These are phyloP conservation scores for Heteromormyrus szaboi DNA, from an alignment of 2,797 vertebrate species.

Conservation along the genomic window DNA sequence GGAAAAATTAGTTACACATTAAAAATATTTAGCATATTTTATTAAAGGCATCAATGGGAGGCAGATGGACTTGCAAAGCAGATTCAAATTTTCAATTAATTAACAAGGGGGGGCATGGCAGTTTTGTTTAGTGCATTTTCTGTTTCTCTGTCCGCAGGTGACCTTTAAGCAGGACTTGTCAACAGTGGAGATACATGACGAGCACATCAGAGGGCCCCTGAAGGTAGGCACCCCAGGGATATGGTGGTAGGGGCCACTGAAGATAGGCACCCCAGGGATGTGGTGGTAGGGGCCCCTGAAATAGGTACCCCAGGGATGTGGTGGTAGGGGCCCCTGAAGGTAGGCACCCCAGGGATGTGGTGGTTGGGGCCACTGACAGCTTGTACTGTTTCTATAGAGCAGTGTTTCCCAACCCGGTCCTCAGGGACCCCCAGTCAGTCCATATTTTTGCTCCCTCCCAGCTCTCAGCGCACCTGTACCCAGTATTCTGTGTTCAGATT, in stretches of 20 bases:
- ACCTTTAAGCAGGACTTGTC: conserved; percentile 70
- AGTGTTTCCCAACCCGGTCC: not conserved
- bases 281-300: not conserved
- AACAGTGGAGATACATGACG: conserved; percentile 69
- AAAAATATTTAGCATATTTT: not conserved
- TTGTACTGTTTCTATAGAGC: not conserved
- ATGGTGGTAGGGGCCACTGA: not conserved
- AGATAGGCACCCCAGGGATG: not conserved
- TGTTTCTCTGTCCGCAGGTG: conserved; percentile 51
- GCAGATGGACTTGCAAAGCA: not conserved
- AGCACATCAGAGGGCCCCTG: conserved; percentile 68
- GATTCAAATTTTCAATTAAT: not conserved
- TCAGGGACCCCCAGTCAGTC: not conserved
- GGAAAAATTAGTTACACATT: not conserved
- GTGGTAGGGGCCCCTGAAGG: conserved; percentile 11
- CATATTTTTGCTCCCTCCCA: not conserved
- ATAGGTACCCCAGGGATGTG: not conserved
- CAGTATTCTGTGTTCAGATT: not conserved
- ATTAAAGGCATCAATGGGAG: not conserved
- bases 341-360: conserved; percentile 23
- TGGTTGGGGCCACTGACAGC: not conserved
- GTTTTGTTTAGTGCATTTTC: not conserved
- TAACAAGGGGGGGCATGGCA: not conserved
- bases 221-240: conserved; percentile 50
- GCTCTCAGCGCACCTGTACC: not conserved